A percentile compares a stretch with the other conserved stretches of the same genome.
phyloP scores from a whole-genome alignment of 2,888 invertebrate genomes.

The Pachymerium ferrugineum region DNA sequence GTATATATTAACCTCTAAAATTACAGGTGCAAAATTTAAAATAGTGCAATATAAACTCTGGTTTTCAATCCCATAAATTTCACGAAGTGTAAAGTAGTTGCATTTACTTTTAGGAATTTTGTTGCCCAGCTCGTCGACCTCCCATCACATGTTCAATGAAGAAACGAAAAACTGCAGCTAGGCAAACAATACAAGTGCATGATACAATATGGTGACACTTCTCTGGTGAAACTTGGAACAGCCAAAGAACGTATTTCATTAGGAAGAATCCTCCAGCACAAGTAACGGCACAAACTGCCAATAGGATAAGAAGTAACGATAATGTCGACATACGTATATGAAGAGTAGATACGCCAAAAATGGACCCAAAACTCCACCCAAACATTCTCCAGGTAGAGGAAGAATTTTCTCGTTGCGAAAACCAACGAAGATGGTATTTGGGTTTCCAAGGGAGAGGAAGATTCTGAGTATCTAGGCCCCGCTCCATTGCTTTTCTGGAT shows the following conservation, averaged over 20 bases:
- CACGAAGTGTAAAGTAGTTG: too few species aligned
- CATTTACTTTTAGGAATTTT: not conserved
- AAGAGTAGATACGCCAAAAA: not conserved
- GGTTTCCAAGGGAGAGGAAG: not conserved
- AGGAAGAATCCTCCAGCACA: not conserved
- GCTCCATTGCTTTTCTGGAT: not conserved
- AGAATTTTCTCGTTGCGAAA: not conserved
- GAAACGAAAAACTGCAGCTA: not conserved
- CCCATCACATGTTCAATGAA: not conserved
- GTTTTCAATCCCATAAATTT: too few species aligned
- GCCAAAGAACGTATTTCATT: not conserved
- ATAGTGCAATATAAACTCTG: not conserved
- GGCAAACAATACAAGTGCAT: not conserved
- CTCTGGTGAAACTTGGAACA: not conserved
- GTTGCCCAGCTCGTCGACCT: not conserved
- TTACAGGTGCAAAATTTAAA: too few species aligned
- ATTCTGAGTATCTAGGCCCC: not conserved
- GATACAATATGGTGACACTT: not conserved
- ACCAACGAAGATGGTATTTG: not conserved
- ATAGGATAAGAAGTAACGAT: not conserved
- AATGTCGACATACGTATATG: not conserved
- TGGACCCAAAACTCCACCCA: not conserved
- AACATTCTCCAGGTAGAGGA: not conserved
- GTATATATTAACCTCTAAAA: too few species aligned
- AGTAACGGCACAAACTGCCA: not conserved